Evolutionary conservation across 2,797 vertebrate species (phyloP), one percentile per base, ranked within the genome.

Genomic region (Oryzias sinensis): DNA sequence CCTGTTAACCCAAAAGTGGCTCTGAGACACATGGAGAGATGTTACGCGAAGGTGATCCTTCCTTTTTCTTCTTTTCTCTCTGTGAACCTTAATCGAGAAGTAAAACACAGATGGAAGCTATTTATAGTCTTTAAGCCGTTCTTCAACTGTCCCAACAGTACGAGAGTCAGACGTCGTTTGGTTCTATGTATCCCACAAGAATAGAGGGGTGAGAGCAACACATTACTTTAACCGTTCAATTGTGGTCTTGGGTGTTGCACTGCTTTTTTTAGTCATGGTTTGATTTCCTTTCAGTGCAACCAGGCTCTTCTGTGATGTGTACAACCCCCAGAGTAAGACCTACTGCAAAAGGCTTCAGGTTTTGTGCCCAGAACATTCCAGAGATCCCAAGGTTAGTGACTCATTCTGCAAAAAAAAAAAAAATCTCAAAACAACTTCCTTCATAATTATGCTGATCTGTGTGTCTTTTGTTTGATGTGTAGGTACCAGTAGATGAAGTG

Each of bases 311-410:
- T 98, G 96, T 65, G 95, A 97, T 0, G 96, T 98, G 29, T 98
- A 97, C 82, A 98, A 97, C 77, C 94, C 94, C 25, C 96, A 97
- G 80, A 98, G 96, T 83, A 97, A 97, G 80, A 98, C 95, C 0
- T 98, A 97, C 74, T 97, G 96, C 79, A 98, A 98, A 67, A 91
- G 96, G 50, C 94, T 98, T 70, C 95, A 96, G 79, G 96, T 97
- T 74, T 84, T 97, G 49, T 97, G 96, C 77, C 96, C 96, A 0
- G 96, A 97, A 80, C 96, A 96, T 90, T 98, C 95, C 53, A 88
- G 94, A 60, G 95, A 97, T 77, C 95, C 95, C 37, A 98, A 97
- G 93, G 95, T 95, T 58, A 73, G 72, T 65, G 33, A 14, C 22
- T 20, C 33, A 25, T 2, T 22, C 2, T 59, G n/a, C 24, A 27